A percentile compares a stretch with the other conserved stretches of the same genome.
Conservation (phyloP, 1,140 invertebrate genomes). For the Ceratina calcarata region DNA sequence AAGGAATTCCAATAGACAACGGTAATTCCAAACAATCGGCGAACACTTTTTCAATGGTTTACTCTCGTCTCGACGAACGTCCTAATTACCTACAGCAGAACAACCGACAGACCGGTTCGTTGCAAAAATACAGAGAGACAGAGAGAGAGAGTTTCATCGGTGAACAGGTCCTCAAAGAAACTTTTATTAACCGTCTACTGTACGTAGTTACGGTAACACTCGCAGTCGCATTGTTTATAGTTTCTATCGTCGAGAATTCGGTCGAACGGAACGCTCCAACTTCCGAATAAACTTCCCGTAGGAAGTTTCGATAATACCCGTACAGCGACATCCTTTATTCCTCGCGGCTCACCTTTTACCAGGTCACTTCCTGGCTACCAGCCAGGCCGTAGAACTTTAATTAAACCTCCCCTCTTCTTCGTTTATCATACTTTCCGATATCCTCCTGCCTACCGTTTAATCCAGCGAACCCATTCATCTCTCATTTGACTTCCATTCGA, state of each 20-base stretch:
- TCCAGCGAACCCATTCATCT: conserved; percentile 28
- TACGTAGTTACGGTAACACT: background rate
- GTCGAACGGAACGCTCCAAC: conserved; percentile 1
- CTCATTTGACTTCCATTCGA: conserved; percentile 27
- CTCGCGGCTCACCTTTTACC: conserved; percentile 20
- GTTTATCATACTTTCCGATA: conserved; percentile 48
- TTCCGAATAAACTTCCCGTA: conserved; percentile 6
- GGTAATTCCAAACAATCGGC: too few species aligned
- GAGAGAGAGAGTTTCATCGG: background rate
- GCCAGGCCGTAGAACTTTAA: conserved; percentile 31
- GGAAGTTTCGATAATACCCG: conserved; percentile 41
- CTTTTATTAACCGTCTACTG: background rate
- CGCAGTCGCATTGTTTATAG: background rate
- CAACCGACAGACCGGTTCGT: background rate
- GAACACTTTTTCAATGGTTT: too few species aligned
- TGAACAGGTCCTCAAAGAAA: background rate
- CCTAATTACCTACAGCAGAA: too few species aligned
- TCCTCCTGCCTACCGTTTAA: conserved; percentile 3
- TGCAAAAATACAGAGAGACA: background rate
- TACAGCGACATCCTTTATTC: conserved; percentile 23
- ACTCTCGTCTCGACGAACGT: too few species aligned
- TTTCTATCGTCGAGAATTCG: background rate
- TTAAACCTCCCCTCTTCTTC: conserved; percentile 35
- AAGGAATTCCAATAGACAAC: too few species aligned
- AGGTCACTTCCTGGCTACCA: conserved; percentile 11